Evolutionary conservation across 2,113 vertebrate species (phyloP).

Genomic region (Tringa solitaria): DNA sequence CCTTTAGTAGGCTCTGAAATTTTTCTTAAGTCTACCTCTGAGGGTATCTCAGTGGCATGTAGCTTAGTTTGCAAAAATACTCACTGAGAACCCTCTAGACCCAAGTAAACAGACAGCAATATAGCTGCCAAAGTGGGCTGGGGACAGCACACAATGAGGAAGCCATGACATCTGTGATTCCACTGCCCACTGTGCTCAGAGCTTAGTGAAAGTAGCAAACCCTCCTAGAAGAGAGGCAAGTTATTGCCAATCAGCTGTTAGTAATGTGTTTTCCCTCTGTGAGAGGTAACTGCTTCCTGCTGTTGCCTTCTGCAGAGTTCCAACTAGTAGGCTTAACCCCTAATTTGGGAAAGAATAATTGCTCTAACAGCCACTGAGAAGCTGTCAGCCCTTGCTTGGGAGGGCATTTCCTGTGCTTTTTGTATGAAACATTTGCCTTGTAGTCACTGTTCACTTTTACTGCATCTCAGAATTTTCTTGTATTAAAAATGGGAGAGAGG

Average conservation of each 20-base stretch:
- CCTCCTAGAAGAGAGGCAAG: background rate
- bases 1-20: background rate
- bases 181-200: background rate
- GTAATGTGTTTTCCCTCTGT: background rate
- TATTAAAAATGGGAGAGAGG: background rate
- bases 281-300: constrained; percentile 27
- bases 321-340: constrained; percentile 2
- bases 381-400: background rate
- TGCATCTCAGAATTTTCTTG: background rate
- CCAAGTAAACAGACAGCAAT: background rate
- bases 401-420: background rate
- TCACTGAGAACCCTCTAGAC: background rate
- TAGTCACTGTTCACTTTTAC: background rate
- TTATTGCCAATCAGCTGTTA: background rate
- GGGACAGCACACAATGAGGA: background rate
- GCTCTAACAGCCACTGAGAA: background rate
- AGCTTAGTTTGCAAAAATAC: background rate
- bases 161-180: background rate
- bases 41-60: background rate
- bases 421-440: background rate
- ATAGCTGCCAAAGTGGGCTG: background rate
- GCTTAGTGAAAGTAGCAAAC: background rate
- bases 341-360: constrained; percentile 3
- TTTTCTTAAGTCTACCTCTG: background rate
- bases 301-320: constrained; percentile 27